These are phyloP conservation scores for Hetaerina titia DNA, from an alignment of 2,888 invertebrate species.

Conservation along the genomic window DNA sequence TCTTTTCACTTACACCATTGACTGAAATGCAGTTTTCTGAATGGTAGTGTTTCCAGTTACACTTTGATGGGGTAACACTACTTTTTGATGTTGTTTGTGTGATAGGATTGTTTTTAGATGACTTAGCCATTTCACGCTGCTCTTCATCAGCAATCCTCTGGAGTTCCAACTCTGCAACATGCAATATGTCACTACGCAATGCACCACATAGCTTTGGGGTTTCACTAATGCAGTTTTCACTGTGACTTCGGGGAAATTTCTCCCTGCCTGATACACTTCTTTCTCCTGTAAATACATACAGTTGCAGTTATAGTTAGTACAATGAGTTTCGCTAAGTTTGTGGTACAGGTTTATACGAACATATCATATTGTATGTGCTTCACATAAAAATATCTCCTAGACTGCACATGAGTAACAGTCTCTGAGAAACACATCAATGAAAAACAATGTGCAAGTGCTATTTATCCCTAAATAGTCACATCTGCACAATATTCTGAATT, in stretches of 20 bases:
- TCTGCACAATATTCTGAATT: too few species aligned
- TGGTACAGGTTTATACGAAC: too few species aligned
- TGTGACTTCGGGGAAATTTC: slow-evolving; percentile 48
- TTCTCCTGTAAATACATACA: neutral
- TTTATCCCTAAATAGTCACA: too few species aligned
- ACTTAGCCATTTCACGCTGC: slow-evolving; percentile 11
- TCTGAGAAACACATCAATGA: too few species aligned
- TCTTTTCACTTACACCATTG: too few species aligned
- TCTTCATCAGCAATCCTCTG: slow-evolving; percentile 50
- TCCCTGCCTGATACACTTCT: neutral
- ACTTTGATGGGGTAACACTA: neutral
- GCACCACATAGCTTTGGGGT: neutral
- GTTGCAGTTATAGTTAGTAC: too few species aligned
- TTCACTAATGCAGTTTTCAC: slow-evolving; percentile 43
- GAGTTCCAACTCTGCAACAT: slow-evolving; percentile 45
- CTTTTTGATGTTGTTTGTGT: neutral
- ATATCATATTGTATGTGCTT: too few species aligned
- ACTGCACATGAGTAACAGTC: too few species aligned
- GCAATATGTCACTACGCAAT: slow-evolving; percentile 37
- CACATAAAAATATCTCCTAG: too few species aligned
- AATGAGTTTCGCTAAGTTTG: too few species aligned
- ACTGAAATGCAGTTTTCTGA: slow-evolving; percentile 47
- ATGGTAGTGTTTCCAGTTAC: slow-evolving; percentile 44
- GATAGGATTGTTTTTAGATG: neutral
- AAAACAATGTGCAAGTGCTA: too few species aligned